These are phyloP conservation scores for Gallinago jamesoni DNA, from an alignment of 2,113 vertebrate species.

Conservation along the genomic window DNA sequence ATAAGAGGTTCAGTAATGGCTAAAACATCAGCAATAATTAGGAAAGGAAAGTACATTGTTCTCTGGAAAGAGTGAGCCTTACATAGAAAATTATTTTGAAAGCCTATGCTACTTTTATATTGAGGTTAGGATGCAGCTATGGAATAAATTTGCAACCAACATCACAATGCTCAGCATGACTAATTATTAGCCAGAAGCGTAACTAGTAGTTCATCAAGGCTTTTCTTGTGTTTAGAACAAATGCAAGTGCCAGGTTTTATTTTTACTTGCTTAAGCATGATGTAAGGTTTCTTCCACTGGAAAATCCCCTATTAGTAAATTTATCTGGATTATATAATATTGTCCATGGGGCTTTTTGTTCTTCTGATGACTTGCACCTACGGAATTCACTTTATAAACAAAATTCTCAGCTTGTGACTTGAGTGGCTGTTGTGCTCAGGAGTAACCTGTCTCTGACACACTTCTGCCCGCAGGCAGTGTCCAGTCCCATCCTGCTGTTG, in stretches of 20 bases:
- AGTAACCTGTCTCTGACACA: slow-evolving; percentile 12
- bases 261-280: slow-evolving; percentile 59
- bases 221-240: slow-evolving; percentile 45
- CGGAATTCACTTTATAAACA: slow-evolving; percentile 25
- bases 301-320: slow-evolving; percentile 62
- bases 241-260: slow-evolving; percentile 53
- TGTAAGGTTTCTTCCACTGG: slow-evolving; percentile 64
- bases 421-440: neutral
- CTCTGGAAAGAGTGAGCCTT: slow-evolving; percentile 52
- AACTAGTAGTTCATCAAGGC: slow-evolving; percentile 48
- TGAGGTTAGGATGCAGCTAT: slow-evolving; percentile 45
- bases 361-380: slow-evolving; percentile 17
- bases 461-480: neutral
- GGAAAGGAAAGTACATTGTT: slow-evolving; percentile 9
- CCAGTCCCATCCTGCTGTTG: neutral
- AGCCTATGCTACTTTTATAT: neutral
- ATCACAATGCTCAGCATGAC: slow-evolving; percentile 13
- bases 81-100: slow-evolving; percentile 16
- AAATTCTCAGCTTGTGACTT: neutral
- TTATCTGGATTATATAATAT: slow-evolving; percentile 54
- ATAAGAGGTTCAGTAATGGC: slow-evolving; percentile 12
- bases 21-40: slow-evolving; percentile 44
- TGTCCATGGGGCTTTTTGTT: slow-evolving; percentile 30
- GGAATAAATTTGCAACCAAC: slow-evolving; percentile 31
- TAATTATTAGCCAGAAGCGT: slow-evolving; percentile 52